A percentile compares a stretch with the other conserved stretches of the same genome.
Conservation (phyloP, 2,113 vertebrate species). For the Notarius lentiginosus region DNA sequence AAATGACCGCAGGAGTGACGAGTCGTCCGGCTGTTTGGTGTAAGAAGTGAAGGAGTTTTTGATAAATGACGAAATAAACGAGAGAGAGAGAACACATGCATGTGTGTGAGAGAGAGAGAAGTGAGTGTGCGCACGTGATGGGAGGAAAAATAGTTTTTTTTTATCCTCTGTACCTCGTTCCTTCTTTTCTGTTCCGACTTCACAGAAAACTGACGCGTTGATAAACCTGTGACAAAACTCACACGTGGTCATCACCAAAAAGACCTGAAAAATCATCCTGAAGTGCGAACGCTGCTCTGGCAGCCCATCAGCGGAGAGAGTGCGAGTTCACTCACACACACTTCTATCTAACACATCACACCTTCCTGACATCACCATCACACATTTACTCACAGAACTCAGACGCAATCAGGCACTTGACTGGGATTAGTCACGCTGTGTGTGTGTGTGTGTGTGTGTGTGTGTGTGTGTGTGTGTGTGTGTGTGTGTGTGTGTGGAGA, state of each 20-base stretch:
- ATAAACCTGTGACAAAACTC: slow-evolving; percentile 43
- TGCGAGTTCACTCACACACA: background rate
- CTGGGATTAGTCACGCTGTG: background rate
- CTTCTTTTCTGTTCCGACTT: background rate
- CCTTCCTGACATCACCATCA: background rate
- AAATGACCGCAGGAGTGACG: no score
- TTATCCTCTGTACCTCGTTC: background rate
- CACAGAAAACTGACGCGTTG: slow-evolving; percentile 26
- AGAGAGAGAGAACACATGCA: no score
- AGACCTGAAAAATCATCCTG: slow-evolving; percentile 15
- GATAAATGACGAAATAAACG: background rate
- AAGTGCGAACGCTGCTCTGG: slow-evolving; percentile 41
- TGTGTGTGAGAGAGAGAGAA: no score
- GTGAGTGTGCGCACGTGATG: no score
- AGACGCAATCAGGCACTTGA: background rate
- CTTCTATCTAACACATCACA: background rate
- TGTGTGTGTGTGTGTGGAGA: no score
- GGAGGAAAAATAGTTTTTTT: background rate
- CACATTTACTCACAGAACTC: background rate
- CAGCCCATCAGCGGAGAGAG: background rate
- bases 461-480: slow-evolving; percentile 2
- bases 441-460: background rate
- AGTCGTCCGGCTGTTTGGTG: background rate
- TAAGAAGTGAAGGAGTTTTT: background rate
- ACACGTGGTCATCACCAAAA: slow-evolving; percentile 26